Evolutionary conservation across 2,113 vertebrate genomes (phyloP).

Genomic region (Crotalus viridis): DNA sequence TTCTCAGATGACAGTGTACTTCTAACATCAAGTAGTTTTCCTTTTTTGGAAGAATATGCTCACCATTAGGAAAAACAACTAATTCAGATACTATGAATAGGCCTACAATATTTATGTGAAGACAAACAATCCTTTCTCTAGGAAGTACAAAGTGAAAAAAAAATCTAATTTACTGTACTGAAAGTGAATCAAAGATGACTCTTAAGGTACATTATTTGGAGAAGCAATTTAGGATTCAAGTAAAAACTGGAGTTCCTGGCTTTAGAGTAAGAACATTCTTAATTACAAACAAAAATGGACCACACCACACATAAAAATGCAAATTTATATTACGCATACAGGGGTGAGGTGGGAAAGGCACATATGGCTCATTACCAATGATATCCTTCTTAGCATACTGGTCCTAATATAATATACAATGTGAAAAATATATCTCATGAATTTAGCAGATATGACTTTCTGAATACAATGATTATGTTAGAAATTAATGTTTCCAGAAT

Average conservation of each 20-base stretch:
- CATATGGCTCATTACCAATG: not conserved
- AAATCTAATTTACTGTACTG: not conserved
- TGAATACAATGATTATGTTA: not conserved
- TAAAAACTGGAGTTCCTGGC: not conserved
- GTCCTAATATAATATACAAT: not conserved
- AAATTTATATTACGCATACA: not conserved
- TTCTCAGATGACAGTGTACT: not conserved
- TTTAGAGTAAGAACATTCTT: not conserved
- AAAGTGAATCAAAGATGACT: not conserved
- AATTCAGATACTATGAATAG: not conserved
- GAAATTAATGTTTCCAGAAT: not conserved
- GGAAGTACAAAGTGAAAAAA: not conserved
- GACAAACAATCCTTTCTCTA: not conserved
- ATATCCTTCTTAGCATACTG: not conserved
- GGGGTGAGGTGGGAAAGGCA: not conserved
- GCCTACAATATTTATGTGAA: not conserved
- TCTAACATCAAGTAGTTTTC: not conserved
- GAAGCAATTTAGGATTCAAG: not conserved
- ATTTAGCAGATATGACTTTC: not conserved
- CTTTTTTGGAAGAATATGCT: constrained; percentile 9
- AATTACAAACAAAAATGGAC: not conserved
- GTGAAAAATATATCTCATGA: not conserved
- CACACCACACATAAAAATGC: not conserved
- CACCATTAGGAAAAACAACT: not conserved
- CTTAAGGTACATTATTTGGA: not conserved